Evolutionary conservation across 1,140 invertebrate species (phyloP).

Genomic region (Drosophila nikananu): DNA sequence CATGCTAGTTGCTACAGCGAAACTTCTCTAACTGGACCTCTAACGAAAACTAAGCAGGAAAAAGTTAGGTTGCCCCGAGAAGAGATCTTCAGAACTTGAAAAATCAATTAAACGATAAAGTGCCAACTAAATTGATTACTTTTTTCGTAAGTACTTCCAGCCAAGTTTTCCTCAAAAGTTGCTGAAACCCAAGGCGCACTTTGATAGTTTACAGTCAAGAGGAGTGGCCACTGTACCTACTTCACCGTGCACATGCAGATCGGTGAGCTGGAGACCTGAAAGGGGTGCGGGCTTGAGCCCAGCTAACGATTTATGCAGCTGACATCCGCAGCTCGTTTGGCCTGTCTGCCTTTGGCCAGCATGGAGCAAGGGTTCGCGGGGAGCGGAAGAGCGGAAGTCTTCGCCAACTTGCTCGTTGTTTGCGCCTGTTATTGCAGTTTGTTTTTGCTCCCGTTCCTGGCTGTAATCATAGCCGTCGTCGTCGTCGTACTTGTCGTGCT

Average conservation of each 20-base stretch:
- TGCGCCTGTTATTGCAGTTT: conserved; percentile 39
- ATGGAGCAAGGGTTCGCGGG: conserved; percentile 25
- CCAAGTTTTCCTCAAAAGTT: background rate
- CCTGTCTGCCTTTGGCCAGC: conserved; percentile 49
- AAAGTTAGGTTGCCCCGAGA: too few species aligned
- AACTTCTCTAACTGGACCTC: background rate
- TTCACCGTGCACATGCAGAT: conserved; percentile 19
- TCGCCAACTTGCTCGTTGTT: conserved; percentile 57
- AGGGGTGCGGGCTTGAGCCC: conserved; percentile 32
- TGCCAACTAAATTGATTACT: background rate
- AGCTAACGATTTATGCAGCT: conserved; percentile 77
- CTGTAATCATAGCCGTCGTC: conserved; percentile 8
- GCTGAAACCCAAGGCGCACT: background rate
- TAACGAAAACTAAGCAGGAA: background rate
- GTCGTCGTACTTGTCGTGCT: conserved; percentile 6
- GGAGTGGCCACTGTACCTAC: conserved; percentile 8
- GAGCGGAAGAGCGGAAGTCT: conserved; percentile 59
- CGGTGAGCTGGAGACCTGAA: conserved; percentile 1
- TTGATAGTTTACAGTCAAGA: background rate
- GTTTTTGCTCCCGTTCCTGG: conserved; percentile 33
- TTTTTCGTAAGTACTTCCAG: background rate
- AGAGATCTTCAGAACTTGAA: background rate
- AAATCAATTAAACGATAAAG: background rate
- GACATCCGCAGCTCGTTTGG: conserved; percentile 77
- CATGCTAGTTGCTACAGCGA: conserved; percentile 7